phyloP scores from a whole-genome alignment of 2,888 invertebrate genomes.

The Lumbricus terrestris region DNA sequence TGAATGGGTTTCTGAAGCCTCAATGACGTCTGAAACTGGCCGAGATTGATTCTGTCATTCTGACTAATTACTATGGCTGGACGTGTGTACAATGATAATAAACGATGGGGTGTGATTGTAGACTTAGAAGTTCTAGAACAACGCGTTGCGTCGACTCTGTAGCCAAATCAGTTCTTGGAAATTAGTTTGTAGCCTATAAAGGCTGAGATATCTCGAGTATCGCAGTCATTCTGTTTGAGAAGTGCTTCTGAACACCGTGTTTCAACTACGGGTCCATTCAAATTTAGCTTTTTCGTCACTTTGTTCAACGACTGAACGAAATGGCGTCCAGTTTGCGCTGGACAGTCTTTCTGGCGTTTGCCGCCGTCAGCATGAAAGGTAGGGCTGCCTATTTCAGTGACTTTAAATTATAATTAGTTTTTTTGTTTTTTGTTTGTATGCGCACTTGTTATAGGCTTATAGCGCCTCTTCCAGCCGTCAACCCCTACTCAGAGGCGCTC shows the following conservation, averaged over 20 bases:
- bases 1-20: background rate
- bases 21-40: background rate
- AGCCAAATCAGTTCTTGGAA: background rate
- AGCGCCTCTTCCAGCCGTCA: no score
- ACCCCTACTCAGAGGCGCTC: no score
- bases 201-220: background rate
- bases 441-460: no score
- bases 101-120: background rate
- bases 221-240: background rate
- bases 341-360: background rate
- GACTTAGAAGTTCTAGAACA: no score
- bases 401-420: no score
- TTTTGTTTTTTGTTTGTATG: no score
- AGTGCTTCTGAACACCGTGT: background rate
- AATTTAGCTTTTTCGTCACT: no score
- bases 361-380: conserved; percentile 3
- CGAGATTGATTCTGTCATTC: background rate
- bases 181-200: background rate
- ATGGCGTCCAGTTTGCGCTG: background rate
- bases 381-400: no score
- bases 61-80: background rate
- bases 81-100: background rate
- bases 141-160: background rate
- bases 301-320: background rate
- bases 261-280: background rate